Conservation (phyloP, 2,888 invertebrate genomes). For the Pterobdella sp. region DNA sequence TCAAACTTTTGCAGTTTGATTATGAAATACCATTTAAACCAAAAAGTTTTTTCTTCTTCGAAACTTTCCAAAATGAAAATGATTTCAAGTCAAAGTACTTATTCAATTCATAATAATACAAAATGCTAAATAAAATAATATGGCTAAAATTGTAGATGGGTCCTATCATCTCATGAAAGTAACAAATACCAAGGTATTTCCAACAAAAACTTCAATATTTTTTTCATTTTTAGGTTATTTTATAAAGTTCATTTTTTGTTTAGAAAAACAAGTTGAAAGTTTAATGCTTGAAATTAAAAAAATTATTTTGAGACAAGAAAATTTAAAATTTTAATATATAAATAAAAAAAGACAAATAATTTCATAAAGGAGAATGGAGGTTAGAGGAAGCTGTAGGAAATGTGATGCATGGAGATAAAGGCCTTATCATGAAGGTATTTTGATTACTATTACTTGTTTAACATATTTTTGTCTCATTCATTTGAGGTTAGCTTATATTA, state of each 20-base stretch:
- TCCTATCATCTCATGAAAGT: background rate
- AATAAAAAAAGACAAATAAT: too few relatives aligned
- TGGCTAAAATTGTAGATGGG: background rate
- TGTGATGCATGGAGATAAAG: slow-evolving; percentile 74
- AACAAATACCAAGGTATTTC: background rate
- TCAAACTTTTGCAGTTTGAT: background rate
- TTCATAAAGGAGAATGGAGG: slow-evolving; percentile 57
- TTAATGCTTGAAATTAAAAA: too few relatives aligned
- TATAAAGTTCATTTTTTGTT: too few relatives aligned
- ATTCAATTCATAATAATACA: background rate
- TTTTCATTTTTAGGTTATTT: too few relatives aligned
- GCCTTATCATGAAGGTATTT: slow-evolving; percentile 62
- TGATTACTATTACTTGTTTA: too few relatives aligned
- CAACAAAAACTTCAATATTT: too few relatives aligned
- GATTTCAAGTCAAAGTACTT: background rate
- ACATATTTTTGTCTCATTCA: too few relatives aligned
- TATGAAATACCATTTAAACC: slow-evolving; percentile 4
- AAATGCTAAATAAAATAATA: background rate
- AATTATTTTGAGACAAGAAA: too few relatives aligned
- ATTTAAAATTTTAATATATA: too few relatives aligned
- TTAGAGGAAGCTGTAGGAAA: slow-evolving; percentile 69
- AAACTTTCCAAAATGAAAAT: background rate
- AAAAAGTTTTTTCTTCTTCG: background rate
- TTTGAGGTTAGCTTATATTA: too few relatives aligned
- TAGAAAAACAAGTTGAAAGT: too few relatives aligned